Conservation (phyloP, 2,113 vertebrate species). For the Synodontis membranacea region DNA sequence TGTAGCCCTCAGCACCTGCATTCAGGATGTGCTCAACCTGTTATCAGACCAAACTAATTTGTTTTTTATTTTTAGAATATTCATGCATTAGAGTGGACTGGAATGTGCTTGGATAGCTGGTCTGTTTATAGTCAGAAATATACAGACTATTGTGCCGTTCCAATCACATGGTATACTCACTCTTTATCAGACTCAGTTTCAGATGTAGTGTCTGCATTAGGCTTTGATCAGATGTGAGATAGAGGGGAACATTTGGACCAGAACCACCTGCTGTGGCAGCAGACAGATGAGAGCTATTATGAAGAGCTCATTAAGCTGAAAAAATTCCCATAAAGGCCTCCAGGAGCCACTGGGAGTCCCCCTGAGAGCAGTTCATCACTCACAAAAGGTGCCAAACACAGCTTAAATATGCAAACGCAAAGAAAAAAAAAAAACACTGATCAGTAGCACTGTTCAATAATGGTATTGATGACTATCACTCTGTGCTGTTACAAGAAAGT, state of each 20-base stretch:
- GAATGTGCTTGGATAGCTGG: neutral
- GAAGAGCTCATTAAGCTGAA: constrained; percentile 86
- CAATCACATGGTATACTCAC: neutral
- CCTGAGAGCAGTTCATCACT: constrained; percentile 84
- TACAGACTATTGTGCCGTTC: neutral
- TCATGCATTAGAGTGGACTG: neutral
- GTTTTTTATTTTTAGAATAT: neutral
- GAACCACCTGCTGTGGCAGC: constrained; percentile 70
- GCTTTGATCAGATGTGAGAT: constrained; percentile 61
- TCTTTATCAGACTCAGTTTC: constrained; percentile 16
- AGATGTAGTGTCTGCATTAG: constrained; percentile 17
- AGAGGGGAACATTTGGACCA: constrained; percentile 52
- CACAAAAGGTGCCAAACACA: constrained; percentile 76
- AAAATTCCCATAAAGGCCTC: constrained; percentile 85
- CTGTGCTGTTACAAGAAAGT: neutral
- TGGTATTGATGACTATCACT: neutral
- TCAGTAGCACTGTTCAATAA: neutral
- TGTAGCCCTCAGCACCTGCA: constrained; percentile 29
- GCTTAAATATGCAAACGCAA: neutral
- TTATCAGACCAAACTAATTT: constrained; percentile 38
- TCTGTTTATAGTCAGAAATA: neutral
- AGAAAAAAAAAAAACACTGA: neutral
- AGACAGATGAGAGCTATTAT: constrained; percentile 70
- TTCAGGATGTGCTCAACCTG: constrained; percentile 37
- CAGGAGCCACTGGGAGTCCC: constrained; percentile 83